Percentiles rank a stretch among this genome's conserved stretches.
phyloP scores from a whole-genome alignment of 2,113 vertebrate genomes.

The Limanda limanda region DNA sequence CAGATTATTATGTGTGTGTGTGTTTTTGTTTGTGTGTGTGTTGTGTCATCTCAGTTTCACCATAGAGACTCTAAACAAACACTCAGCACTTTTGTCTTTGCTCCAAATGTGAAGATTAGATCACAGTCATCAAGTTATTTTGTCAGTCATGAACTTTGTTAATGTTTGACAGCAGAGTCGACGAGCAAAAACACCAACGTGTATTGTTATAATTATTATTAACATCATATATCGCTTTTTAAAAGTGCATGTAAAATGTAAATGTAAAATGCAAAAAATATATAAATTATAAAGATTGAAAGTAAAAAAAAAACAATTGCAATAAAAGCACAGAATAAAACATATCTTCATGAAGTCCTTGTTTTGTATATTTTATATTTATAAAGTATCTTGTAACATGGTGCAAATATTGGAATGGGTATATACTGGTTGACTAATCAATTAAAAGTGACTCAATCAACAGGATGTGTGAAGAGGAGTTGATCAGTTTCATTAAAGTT shows the following conservation, averaged over 20 bases:
- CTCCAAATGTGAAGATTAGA: neutral
- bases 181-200: too few species aligned
- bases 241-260: too few species aligned
- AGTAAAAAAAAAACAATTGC: too few species aligned
- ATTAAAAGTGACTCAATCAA: conserved; percentile 8
- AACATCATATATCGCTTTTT: too few species aligned
- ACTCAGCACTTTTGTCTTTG: neutral
- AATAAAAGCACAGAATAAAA: too few species aligned
- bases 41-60: neutral
- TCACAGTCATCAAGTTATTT: too few species aligned
- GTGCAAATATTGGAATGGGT: neutral
- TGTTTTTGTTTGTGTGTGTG: neutral
- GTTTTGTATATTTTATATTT: neutral
- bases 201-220: too few species aligned
- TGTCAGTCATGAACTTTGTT: too few species aligned
- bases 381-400: neutral
- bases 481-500: neutral
- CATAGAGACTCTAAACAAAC: neutral
- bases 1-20: neutral
- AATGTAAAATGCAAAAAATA: too few species aligned
- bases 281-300: too few species aligned
- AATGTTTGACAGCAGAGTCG: too few species aligned
- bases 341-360: neutral
- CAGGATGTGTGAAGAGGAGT: neutral
- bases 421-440: neutral